These are phyloP conservation scores for Apoderus coryli DNA, from an alignment of 2,888 invertebrate species.

Conservation along the genomic window DNA sequence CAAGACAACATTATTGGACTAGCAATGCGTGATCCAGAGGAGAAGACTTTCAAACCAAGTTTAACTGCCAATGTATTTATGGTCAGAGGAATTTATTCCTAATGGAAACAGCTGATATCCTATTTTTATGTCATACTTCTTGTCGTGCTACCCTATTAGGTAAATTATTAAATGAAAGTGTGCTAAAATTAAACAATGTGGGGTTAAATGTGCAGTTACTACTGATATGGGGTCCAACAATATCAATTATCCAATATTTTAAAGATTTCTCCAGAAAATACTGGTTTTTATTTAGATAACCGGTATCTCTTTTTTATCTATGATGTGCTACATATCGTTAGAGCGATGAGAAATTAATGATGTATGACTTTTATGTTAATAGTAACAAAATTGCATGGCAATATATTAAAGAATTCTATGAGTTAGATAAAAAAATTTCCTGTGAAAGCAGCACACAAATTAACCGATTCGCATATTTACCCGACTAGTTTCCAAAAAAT, in stretches of 20 bases:
- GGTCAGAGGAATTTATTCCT: slow-evolving; percentile 6
- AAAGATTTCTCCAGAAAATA: neutral
- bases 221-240: slow-evolving; percentile 10
- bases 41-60: slow-evolving; percentile 7
- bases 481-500: slow-evolving; percentile 17
- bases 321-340: no score
- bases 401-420: slow-evolving; percentile 12
- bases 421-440: slow-evolving; percentile 3
- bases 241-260: neutral
- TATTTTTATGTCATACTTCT: slow-evolving; percentile 9
- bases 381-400: slow-evolving; percentile 13
- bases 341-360: no score
- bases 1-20: no score
- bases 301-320: no score
- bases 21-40: slow-evolving; percentile 10
- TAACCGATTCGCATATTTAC: slow-evolving; percentile 15
- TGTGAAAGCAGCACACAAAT: slow-evolving; percentile 15
- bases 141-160: slow-evolving; percentile 9
- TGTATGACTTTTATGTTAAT: slow-evolving; percentile 12
- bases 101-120: slow-evolving; percentile 8
- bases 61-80: slow-evolving; percentile 9
- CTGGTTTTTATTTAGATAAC: neutral
- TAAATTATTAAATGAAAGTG: slow-evolving; percentile 4
- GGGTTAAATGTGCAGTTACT: slow-evolving; percentile 7
- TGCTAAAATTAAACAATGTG: slow-evolving; percentile 5